Base-by-base conservation (phyloP, 2,888 invertebrate species). In the Smittia sp. region DNA sequence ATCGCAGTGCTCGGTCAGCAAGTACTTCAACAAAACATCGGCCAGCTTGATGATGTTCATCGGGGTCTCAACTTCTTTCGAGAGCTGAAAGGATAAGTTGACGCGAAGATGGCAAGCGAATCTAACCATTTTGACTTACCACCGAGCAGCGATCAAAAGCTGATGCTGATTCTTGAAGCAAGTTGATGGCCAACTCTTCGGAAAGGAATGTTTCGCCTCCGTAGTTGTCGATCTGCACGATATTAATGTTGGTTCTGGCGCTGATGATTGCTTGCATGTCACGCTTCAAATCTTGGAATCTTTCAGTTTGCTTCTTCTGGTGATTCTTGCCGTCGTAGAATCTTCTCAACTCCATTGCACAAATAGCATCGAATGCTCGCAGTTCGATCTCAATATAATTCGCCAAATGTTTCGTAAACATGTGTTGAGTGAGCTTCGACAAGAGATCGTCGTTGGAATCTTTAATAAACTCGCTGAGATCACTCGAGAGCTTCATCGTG, bases 131-230 rank as follows among this genome's bases (percentile, higher is more conserved):
- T 74, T 46, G 46, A 79, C 84, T 84, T 80, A 92, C 90, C 79
- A 92, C 85, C 76, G 92, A 90, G 80, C 96, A 96, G 75, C 98
- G 85, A 76, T 92, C 89, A 77, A 98, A 93, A 0, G 97, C 95
- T 41, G 91, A 88, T 81, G 94, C 94, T 0, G 94, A 92, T 79
- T 96, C 93, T 80, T 93, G 94, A 52, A 99, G 83, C 79, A 98
- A 87, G 78, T 89, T 92, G 76, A 96, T 93, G 0, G 96, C 96
- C 1, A 98, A 86, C 79, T 96, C 94, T 81, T 98, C 97, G 0
- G 96, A 96, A 0, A 99, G 86, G 80, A 98, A 96, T 0, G 96
- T 98, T 83, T 99, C 98, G 0, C 96, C 98, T 1, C 96, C 97
- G 79, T 95, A 97, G 82, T 96, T 94, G 81, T 98, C 98, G 62